A percentile compares a stretch with the other conserved stretches of the same genome.
phyloP scores from a whole-genome alignment of 2,113 vertebrate species.

The Dipodomys ordii region DNA sequence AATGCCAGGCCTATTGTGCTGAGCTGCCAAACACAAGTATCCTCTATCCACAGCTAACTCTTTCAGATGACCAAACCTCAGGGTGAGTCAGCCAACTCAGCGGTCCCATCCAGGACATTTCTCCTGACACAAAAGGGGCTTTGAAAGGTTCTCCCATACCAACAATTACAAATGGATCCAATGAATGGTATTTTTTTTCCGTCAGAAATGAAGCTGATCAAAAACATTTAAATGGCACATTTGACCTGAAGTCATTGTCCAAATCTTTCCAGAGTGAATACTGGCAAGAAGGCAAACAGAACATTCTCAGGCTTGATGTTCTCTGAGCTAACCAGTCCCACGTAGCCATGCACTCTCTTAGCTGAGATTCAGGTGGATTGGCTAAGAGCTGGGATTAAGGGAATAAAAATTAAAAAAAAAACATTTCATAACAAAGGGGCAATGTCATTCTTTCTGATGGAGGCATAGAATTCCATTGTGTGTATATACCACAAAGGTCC shows the following conservation, averaged over 20 bases:
- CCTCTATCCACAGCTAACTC: constrained; percentile 43
- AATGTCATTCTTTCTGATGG: no score
- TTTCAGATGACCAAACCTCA: background rate
- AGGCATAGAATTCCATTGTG: no score
- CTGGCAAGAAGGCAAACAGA: background rate
- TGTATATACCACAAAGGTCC: no score
- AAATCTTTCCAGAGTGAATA: background rate
- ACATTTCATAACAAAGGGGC: no score
- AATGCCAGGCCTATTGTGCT: background rate
- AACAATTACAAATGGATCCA: constrained; percentile 41
- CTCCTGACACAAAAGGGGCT: constrained; percentile 32
- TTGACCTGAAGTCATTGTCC: background rate
- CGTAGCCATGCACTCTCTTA: background rate
- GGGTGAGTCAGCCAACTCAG: background rate
- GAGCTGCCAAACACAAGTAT: background rate
- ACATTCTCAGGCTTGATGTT: background rate
- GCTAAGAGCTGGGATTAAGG: background rate
- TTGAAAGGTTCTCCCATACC: constrained; percentile 24
- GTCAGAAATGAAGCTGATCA: constrained; percentile 55
- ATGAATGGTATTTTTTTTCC: background rate
- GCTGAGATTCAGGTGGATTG: background rate
- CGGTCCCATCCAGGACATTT: constrained; percentile 43
- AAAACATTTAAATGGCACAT: constrained; percentile 60
- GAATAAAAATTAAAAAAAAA: background rate
- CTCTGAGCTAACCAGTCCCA: background rate